Evolutionary conservation across 2,113 vertebrate genomes (phyloP).

Genomic region (Anguilla japonica): DNA sequence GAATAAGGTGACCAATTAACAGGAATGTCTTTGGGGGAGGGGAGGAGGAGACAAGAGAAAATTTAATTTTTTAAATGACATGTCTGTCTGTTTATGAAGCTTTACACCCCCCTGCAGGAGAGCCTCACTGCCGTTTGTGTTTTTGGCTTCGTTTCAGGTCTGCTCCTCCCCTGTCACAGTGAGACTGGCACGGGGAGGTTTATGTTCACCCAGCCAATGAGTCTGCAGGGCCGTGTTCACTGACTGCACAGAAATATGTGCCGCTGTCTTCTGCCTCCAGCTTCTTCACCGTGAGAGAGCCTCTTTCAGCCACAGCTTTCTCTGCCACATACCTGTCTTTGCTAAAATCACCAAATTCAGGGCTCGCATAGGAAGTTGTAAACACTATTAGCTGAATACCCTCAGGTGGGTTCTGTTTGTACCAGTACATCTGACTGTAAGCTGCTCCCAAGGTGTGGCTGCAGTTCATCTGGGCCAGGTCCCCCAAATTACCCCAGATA

Average conservation of each 20-base stretch:
- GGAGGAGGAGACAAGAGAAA: too few species aligned
- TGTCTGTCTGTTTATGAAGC: neutral
- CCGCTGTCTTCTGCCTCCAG: constrained; percentile 30
- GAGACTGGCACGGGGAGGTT: constrained; percentile 25
- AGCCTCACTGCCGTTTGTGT: neutral
- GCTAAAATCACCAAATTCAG: constrained; percentile 28
- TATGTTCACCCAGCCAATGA: constrained; percentile 28
- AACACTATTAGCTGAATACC: constrained; percentile 46
- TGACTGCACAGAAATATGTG: constrained; percentile 43
- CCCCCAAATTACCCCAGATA: neutral
- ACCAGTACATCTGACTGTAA: constrained; percentile 60
- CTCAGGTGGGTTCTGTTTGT: constrained; percentile 50
- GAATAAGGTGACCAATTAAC: neutral
- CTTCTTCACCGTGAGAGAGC: constrained; percentile 43
- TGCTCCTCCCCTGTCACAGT: neutral
- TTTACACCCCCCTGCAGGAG: neutral
- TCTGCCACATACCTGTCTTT: constrained; percentile 22
- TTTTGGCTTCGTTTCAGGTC: neutral
- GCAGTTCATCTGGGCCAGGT: constrained; percentile 31
- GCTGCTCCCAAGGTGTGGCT: neutral
- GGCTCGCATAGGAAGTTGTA: fast-evolving
- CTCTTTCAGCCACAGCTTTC: neutral
- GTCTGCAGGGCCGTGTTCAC: constrained; percentile 43
- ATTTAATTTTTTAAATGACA: neutral
- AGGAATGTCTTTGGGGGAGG: neutral